A percentile compares a stretch with the other conserved stretches of the same genome.
phyloP scores from a whole-genome alignment of 2,113 vertebrate genomes.

The Typhlomys cinereus region DNA sequence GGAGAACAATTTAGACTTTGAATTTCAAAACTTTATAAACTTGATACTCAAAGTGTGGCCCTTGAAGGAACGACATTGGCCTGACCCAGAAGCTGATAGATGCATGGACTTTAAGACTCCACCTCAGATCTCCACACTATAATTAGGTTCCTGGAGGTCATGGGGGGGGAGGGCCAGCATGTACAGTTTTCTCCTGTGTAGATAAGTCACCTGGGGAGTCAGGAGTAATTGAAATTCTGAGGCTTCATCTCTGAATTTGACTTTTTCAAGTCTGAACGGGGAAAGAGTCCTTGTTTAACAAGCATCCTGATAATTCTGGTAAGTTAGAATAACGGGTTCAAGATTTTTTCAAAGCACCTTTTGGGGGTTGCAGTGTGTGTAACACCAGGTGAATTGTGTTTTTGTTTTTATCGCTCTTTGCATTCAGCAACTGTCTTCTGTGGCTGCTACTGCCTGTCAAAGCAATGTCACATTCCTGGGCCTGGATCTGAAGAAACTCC shows the following conservation, averaged over 20 bases:
- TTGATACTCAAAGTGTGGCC: neutral
- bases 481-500: neutral
- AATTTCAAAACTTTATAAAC: neutral
- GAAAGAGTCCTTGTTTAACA: neutral
- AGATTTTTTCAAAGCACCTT: neutral
- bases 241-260: neutral
- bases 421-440: neutral
- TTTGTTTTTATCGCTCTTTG: neutral
- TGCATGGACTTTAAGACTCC: neutral
- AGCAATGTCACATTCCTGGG: neutral
- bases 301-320: neutral
- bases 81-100: neutral
- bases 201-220: neutral
- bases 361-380: fast-evolving
- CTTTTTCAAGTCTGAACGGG: neutral
- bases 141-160: neutral
- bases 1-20: neutral
- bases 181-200: fast-evolving
- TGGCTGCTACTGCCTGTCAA: neutral
- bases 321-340: neutral
- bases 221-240: too few species aligned
- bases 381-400: neutral
- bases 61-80: neutral
- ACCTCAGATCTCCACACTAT: neutral
- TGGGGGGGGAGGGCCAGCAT: too few species aligned